phyloP scores from a whole-genome alignment of 2,888 invertebrate genomes.

The Yponomeuta cagnagella region DNA sequence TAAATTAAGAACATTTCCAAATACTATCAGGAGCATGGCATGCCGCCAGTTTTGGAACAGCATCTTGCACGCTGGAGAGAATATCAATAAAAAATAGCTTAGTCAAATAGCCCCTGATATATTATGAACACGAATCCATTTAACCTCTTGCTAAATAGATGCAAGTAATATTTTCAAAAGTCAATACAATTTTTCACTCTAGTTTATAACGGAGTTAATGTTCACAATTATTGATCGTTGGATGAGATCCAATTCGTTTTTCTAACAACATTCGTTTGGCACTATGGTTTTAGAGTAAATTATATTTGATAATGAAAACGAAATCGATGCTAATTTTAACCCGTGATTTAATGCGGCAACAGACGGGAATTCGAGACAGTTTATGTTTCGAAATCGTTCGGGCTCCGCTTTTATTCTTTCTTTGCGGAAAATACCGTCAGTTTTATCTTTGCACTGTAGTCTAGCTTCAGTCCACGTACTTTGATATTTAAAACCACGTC shows the following conservation, averaged over 20 bases:
- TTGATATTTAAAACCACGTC: conserved; percentile 11
- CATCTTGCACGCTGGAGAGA: background rate
- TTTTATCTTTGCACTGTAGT: background rate
- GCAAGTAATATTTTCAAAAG: background rate
- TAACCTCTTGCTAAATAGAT: conserved; percentile 4
- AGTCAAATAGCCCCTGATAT: conserved; percentile 1
- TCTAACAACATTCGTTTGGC: conserved; percentile 54
- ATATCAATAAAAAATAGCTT: conserved; percentile 1
- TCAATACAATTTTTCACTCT: conserved; percentile 31
- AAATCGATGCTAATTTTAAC: conserved; percentile 65
- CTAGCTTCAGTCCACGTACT: background rate
- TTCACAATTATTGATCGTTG: conserved; percentile 67
- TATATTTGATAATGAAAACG: conserved; percentile 60
- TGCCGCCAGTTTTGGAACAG: background rate
- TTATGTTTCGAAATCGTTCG: background rate
- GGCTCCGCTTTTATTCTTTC: background rate
- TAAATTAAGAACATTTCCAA: background rate
- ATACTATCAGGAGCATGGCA: background rate
- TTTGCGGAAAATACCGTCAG: background rate
- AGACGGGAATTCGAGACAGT: conserved; percentile 4
- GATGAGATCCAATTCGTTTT: conserved; percentile 55
- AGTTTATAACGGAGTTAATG: conserved; percentile 56
- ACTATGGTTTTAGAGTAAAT: conserved; percentile 51
- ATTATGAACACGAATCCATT: background rate
- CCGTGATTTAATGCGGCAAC: conserved; percentile 33